Conservation (phyloP, 2,113 vertebrate species). For the Hemicordylus capensis region DNA sequence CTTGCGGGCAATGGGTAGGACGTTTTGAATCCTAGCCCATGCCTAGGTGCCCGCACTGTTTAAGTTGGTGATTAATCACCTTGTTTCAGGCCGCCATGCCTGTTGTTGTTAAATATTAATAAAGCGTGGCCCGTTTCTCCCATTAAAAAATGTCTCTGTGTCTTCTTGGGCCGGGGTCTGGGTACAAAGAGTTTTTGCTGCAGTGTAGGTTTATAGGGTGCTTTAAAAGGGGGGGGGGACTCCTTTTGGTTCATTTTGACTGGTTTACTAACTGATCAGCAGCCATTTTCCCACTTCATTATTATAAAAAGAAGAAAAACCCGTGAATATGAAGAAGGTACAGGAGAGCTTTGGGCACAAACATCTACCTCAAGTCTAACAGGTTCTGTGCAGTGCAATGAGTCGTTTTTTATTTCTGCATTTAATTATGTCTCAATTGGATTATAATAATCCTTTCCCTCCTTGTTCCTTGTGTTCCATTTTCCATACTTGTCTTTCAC, state of each 20-base stretch:
- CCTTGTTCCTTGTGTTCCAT: conserved; percentile 43
- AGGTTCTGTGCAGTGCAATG: conserved; percentile 31
- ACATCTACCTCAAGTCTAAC: conserved; percentile 43
- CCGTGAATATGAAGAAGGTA: conserved; percentile 19
- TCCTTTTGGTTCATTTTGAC: conserved; percentile 20
- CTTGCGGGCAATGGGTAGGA: too few species aligned
- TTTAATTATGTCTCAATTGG: conserved; percentile 60
- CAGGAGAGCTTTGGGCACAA: conserved; percentile 24
- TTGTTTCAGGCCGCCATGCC: too few species aligned
- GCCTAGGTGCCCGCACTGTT: too few species aligned
- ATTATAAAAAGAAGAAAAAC: neutral
- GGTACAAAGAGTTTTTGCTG: conserved; percentile 12
- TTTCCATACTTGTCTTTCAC: conserved; percentile 21
- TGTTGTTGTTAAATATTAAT: too few species aligned
- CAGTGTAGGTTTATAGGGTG: neutral
- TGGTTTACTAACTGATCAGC: neutral
- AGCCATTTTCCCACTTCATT: neutral
- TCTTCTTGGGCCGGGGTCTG: too few species aligned
- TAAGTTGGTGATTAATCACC: too few species aligned
- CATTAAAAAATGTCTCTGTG: too few species aligned
- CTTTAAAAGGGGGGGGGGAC: too few species aligned
- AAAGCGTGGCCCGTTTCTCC: too few species aligned
- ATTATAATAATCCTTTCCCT: conserved; percentile 59
- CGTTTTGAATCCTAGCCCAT: too few species aligned
- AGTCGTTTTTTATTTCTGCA: conserved; percentile 60